Conservation (phyloP, 2,113 vertebrate genomes). For the Phalacrocorax brasilianus region DNA sequence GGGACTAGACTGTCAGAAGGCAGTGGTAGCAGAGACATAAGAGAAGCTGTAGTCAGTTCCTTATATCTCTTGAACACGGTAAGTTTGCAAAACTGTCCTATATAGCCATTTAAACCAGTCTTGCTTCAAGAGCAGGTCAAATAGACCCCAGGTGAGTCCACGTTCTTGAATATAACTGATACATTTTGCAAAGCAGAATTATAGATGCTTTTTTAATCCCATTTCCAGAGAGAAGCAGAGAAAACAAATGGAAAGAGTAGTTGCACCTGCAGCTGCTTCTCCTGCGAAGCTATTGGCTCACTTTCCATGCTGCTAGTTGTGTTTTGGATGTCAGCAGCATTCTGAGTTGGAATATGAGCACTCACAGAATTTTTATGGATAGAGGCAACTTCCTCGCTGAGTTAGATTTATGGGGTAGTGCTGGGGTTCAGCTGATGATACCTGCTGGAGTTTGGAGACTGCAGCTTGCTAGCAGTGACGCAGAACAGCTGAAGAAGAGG, state of each 20-base stretch:
- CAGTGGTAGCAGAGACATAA: background rate
- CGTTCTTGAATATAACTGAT: background rate
- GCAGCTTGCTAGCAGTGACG: background rate
- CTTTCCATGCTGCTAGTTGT: background rate
- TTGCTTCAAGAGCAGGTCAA: background rate
- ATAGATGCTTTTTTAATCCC: background rate
- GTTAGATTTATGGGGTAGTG: constrained; percentile 8
- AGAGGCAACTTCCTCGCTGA: background rate
- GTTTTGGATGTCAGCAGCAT: background rate
- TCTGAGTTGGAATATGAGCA: background rate
- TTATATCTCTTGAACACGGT: background rate
- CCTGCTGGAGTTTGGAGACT: background rate
- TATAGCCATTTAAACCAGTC: background rate
- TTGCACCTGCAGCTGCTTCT: background rate
- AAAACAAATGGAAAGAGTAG: background rate
- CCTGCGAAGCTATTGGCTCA: background rate
- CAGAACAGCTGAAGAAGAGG: background rate
- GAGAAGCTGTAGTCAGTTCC: background rate
- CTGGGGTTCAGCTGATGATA: background rate
- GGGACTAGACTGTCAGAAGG: background rate
- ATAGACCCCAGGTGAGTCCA: background rate
- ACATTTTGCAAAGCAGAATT: background rate
- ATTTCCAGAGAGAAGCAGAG: background rate
- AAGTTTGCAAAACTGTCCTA: background rate
- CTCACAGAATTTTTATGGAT: background rate